phyloP scores from a whole-genome alignment of 2,888 invertebrate genomes.

The Euzetes globulus region DNA sequence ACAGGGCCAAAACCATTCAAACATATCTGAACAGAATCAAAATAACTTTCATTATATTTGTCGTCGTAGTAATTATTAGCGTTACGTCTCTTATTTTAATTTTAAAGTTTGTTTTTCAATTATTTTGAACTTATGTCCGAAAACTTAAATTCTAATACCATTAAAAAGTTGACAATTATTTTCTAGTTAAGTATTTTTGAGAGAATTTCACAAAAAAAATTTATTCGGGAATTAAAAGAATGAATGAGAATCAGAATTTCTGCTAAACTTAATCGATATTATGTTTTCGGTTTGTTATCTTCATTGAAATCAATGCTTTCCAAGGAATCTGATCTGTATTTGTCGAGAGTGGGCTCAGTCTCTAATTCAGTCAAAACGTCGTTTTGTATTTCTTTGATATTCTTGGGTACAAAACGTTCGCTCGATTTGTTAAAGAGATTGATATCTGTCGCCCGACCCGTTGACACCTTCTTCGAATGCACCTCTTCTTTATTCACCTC shows the following conservation, averaged over 20 bases:
- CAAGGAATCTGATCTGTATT: not conserved
- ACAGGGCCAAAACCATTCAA: not conserved
- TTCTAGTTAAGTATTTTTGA: no score
- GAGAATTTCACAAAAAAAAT: no score
- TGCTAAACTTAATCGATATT: no score
- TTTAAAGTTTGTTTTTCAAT: no score
- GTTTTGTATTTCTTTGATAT: not conserved
- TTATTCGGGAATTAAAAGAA: no score
- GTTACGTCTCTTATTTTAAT: no score
- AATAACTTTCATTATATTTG: not conserved
- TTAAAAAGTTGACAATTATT: no score
- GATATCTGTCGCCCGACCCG: not conserved
- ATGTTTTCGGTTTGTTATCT: not conserved
- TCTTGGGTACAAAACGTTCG: not conserved
- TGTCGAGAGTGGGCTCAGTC: not conserved
- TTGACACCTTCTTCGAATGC: not conserved
- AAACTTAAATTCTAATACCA: no score
- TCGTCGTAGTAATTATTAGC: not conserved
- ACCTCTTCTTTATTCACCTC: not conserved
- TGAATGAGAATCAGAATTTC: no score
- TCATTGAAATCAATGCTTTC: not conserved
- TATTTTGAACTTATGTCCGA: no score
- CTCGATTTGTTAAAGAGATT: not conserved
- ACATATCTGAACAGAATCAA: not conserved
- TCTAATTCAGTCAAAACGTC: not conserved